Conservation (phyloP, 2,797 vertebrate genomes). For the Sebastes oblongus region DNA sequence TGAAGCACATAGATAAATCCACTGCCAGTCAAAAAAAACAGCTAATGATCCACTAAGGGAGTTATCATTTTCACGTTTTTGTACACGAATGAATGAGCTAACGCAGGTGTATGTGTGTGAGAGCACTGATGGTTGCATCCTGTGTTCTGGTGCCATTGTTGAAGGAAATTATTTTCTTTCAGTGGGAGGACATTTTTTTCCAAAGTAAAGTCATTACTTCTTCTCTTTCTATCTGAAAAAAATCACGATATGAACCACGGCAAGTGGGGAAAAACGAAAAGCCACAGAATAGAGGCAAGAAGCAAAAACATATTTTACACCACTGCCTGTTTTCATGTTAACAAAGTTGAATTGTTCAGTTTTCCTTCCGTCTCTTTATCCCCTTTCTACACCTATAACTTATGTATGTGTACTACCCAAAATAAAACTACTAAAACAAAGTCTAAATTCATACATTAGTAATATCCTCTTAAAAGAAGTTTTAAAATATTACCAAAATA, state of each 20-base stretch:
- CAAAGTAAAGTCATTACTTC: background rate
- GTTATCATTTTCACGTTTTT: constrained; percentile 3
- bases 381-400: background rate
- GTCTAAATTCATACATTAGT: background rate
- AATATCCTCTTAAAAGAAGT: background rate
- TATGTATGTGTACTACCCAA: background rate
- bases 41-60: constrained; percentile 53
- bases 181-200: constrained; percentile 11
- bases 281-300: background rate
- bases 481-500: background rate
- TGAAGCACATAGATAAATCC: constrained; percentile 14
- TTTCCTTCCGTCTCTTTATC: background rate
- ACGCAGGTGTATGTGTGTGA: background rate
- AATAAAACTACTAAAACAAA: background rate
- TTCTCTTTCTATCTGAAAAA: background rate
- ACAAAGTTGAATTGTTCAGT: background rate
- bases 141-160: background rate
- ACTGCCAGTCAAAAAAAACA: constrained; percentile 15
- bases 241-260: background rate
- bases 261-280: background rate
- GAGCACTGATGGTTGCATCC: background rate
- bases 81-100: background rate
- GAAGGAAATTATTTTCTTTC: constrained; percentile 7
- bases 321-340: background rate
- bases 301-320: background rate